Base-by-base conservation (phyloP, 2,797 vertebrate genomes). In the Pseudochirops corinnae region DNA sequence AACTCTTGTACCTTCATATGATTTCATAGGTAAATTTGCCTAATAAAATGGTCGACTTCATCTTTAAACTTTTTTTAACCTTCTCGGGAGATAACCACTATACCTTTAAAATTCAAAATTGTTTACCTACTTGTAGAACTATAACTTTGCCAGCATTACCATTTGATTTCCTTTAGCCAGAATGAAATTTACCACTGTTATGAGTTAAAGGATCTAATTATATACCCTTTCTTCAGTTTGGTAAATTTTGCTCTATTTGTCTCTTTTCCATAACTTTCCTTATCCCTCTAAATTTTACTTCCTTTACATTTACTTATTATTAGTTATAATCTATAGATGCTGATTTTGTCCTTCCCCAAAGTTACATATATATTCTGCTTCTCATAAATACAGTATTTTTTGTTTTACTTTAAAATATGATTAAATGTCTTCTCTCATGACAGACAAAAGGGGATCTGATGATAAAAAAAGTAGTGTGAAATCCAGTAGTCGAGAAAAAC, bases 371-470 rank as follows among this genome's bases (percentile, higher is more conserved):
- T n/a, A 67, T 93, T 96, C 91, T 28, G 67, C 46, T 95, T 97
- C 96, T 93, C 58, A 94, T 92, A 92, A 62, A n/a, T 93, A 57
- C 31, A 91, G 2, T 93, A 33, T 96, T 90, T 95, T 87, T 95
- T 94, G 91, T 98, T 97, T 98, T 98, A 98, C 98, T 98, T 98
- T 98, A 98, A 99, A 99, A 98, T 98, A 98, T 97, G 98, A 98
- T 99, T 97, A 98, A 50, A 98, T 99, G 98, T 99, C 98, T 98
- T 98, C 98, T 98, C 98, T 98, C 97, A 98, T 98, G 95, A 97
- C 98, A 99, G 99, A 99, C 98, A 99, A 99, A 99, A 99, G 99
- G 98, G 99, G 98, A 97, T 99, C 99, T 95, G 99, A 99, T 98
- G 99, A 99, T 98, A 99, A 99, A 99, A 99, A 99, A 99, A 99